Percentiles rank a stretch among this genome's conserved stretches.
phyloP scores from a whole-genome alignment of 2,888 invertebrate genomes.

The Tiliacea aurago region DNA sequence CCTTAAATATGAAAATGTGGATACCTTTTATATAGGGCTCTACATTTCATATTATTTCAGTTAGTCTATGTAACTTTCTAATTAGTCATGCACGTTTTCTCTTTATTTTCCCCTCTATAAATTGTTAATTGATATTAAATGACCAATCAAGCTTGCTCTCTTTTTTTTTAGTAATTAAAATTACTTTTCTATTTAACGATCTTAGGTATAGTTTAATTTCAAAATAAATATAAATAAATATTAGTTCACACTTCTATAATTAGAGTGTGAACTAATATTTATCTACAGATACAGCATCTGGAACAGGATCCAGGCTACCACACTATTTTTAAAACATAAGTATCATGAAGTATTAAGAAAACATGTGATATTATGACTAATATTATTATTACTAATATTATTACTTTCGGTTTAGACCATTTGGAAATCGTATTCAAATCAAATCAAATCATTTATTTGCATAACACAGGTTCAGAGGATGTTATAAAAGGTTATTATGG shows the following conservation, averaged over 20 bases:
- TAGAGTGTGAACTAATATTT: too few species aligned
- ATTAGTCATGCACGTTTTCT: not conserved
- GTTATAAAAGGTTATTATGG: too few species aligned
- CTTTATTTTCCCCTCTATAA: not conserved
- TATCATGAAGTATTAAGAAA: not conserved
- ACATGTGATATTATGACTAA: conserved; percentile 8
- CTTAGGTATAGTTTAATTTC: not conserved
- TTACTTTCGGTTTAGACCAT: too few species aligned
- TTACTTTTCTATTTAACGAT: not conserved
- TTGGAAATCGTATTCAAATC: too few species aligned
- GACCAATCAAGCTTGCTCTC: not conserved
- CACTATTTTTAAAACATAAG: not conserved
- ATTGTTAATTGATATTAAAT: not conserved
- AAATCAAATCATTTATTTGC: too few species aligned
- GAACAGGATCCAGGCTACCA: not conserved
- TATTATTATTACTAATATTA: too few species aligned
- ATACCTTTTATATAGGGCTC: not conserved
- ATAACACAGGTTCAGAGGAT: too few species aligned
- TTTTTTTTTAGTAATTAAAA: not conserved
- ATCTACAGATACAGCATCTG: conserved; percentile 1
- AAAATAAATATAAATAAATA: not conserved
- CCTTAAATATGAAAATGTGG: not conserved
- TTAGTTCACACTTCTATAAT: too few species aligned
- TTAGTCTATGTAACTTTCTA: not conserved
- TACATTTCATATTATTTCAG: not conserved